Evolutionary conservation across 2,797 vertebrate genomes (phyloP).

Genomic region (Cottoperca gobio): DNA sequence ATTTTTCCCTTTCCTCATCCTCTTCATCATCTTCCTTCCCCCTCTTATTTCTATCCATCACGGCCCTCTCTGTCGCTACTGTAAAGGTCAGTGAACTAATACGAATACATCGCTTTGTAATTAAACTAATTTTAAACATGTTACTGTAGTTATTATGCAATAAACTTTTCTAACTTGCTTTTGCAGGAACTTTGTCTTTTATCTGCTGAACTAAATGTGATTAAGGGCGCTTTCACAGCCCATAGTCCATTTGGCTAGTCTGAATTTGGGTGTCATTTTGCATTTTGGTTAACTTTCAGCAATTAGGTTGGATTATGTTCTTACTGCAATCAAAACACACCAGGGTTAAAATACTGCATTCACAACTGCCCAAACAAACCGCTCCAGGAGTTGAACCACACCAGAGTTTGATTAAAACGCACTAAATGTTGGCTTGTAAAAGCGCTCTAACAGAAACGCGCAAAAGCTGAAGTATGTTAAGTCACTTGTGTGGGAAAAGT

Average conservation of each 20-base stretch:
- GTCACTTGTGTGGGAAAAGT: slow-evolving; percentile 12
- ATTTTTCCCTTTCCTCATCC: slow-evolving; percentile 22
- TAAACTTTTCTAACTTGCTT: background rate
- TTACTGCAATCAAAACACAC: too few relatives aligned
- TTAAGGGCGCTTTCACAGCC: too few relatives aligned
- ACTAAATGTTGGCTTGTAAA: too few relatives aligned
- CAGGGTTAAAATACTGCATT: too few relatives aligned
- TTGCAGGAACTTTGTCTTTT: background rate
- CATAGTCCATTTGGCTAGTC: too few relatives aligned
- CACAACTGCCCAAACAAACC: too few relatives aligned
- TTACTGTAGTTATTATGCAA: background rate
- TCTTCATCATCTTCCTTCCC: slow-evolving; percentile 27
- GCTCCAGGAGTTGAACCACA: too few relatives aligned
- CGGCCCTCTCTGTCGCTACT: slow-evolving; percentile 18
- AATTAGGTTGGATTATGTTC: too few relatives aligned
- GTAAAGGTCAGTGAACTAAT: slow-evolving; percentile 55
- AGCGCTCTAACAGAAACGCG: background rate
- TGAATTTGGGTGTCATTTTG: too few relatives aligned
- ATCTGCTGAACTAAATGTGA: background rate
- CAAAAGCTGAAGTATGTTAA: background rate
- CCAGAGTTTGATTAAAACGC: too few relatives aligned
- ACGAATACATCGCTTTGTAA: slow-evolving; percentile 15
- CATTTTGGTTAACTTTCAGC: too few relatives aligned
- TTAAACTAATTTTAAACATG: background rate
- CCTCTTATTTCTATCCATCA: slow-evolving; percentile 35